These are phyloP conservation scores for Sebastes steindachneri DNA, from an alignment of 2,797 vertebrate species.

Conservation along the genomic window DNA sequence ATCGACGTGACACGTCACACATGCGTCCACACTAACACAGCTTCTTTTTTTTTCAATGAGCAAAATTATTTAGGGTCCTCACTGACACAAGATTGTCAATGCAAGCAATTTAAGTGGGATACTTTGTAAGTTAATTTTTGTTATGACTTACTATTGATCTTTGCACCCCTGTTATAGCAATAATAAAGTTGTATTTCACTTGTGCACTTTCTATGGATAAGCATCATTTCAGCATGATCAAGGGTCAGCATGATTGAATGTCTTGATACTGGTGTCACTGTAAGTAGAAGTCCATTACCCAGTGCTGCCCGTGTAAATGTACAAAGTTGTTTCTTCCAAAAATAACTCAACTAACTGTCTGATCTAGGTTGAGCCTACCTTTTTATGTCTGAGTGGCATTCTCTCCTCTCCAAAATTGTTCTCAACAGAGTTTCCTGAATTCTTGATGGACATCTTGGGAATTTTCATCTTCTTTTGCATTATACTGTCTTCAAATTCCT, in stretches of 20 bases:
- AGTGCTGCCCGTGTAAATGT: not conserved
- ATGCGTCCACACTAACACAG: not conserved
- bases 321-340: not conserved
- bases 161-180: not conserved
- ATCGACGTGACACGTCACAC: not conserved
- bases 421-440: constrained; percentile 92
- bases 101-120: not conserved
- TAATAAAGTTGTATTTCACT: not conserved
- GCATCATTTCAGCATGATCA: not conserved
- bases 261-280: not conserved
- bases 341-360: not conserved
- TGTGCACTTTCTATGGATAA: not conserved
- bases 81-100: not conserved
- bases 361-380: constrained; percentile 82
- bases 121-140: not conserved
- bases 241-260: not conserved
- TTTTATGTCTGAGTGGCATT: constrained; percentile 96
- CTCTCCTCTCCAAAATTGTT: constrained; percentile 95
- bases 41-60: not conserved
- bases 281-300: not conserved
- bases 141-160: not conserved
- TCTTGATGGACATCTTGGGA: constrained; percentile 96
- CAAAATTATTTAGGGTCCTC: not conserved
- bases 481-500: constrained; percentile 98
- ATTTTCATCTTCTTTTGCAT: constrained; percentile 99